Conservation (phyloP, 2,888 invertebrate species). For the Diadegma fenestrale region DNA sequence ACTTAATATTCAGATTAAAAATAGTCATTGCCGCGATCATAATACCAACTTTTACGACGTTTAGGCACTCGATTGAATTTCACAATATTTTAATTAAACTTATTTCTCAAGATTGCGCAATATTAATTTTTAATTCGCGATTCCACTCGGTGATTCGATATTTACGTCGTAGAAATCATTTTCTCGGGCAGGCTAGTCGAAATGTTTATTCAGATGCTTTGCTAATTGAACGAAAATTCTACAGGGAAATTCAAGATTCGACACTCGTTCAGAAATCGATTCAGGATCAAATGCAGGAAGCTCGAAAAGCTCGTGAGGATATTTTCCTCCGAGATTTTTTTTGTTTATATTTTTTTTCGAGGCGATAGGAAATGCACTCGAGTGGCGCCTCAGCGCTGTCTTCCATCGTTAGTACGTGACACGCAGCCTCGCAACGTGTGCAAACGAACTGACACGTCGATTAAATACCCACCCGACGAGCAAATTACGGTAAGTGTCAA, state of each 20-base stretch:
- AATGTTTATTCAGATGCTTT: neutral
- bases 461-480: neutral
- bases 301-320: neutral
- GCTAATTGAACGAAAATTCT: neutral
- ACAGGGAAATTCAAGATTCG: neutral
- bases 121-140: too few species aligned
- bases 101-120: neutral
- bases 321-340: neutral
- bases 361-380: slow-evolving; percentile 36
- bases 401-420: slow-evolving; percentile 47
- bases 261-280: neutral
- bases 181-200: neutral
- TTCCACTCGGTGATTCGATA: neutral
- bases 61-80: neutral
- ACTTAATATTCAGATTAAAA: slow-evolving; percentile 11
- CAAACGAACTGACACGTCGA: slow-evolving; percentile 47
- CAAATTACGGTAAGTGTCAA: slow-evolving; percentile 35
- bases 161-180: too few species aligned
- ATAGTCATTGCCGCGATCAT: neutral
- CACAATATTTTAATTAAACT: neutral
- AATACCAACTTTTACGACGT: neutral
- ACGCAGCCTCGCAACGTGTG: slow-evolving; percentile 54
- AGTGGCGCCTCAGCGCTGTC: slow-evolving; percentile 75
- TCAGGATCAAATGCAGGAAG: neutral
- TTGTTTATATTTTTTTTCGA: neutral